Evolutionary conservation across 2,888 invertebrate genomes (phyloP).

Genomic region (Allacma fusca): DNA sequence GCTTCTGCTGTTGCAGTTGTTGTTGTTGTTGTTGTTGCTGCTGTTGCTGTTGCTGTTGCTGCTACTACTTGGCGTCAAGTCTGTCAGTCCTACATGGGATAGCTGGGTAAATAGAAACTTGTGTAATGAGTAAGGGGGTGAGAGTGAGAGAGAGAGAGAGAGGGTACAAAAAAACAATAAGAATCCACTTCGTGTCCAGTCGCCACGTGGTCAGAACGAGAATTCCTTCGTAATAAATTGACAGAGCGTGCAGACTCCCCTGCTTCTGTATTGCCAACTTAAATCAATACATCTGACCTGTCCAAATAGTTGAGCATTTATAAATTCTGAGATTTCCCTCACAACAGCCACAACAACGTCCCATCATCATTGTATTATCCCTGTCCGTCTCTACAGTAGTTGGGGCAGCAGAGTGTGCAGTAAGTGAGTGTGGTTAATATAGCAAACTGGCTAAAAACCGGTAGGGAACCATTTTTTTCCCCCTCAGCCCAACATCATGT

Average conservation of each 20-base stretch:
- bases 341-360: background rate
- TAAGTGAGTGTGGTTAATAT: background rate
- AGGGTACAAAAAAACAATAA: background rate
- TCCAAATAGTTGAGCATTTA: constrained; percentile 12
- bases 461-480: constrained; percentile 12
- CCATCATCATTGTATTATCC: background rate
- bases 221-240: constrained; percentile 53
- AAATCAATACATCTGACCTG: constrained; percentile 39
- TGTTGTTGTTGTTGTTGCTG: too few species aligned
- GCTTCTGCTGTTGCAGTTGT: too few species aligned
- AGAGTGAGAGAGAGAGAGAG: background rate
- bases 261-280: constrained; percentile 52
- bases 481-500: background rate
- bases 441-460: constrained; percentile 20
- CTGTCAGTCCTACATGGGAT: too few species aligned
- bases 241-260: constrained; percentile 53
- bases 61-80: too few species aligned
- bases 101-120: too few species aligned
- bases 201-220: constrained; percentile 54
- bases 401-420: background rate
- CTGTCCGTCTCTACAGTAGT: background rate
- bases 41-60: too few species aligned
- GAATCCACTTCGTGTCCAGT: constrained; percentile 50
- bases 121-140: too few species aligned
- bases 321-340: background rate